Conservation (phyloP, 2,113 vertebrate species). For the Cephalophus harveyi region DNA sequence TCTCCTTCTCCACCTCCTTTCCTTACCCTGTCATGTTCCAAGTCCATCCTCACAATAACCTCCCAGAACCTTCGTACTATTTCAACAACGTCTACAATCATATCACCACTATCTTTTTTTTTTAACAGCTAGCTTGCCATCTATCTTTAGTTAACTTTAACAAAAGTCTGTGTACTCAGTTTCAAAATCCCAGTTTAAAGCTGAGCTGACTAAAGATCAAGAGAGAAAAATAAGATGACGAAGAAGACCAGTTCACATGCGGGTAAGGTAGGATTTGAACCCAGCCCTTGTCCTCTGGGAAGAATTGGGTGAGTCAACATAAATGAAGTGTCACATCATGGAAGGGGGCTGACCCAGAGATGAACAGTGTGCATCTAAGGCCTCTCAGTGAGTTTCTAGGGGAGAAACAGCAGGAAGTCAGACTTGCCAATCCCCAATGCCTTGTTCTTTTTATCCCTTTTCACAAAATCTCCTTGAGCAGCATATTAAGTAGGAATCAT, state of each 20-base stretch:
- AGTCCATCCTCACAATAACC: background rate
- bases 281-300: background rate
- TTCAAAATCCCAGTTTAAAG: background rate
- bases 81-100: background rate
- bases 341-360: background rate
- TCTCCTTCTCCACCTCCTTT: background rate
- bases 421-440: no score
- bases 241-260: background rate
- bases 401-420: background rate
- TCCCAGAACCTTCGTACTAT: background rate
- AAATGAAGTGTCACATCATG: background rate
- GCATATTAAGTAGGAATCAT: background rate
- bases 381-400: background rate
- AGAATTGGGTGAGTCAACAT: background rate
- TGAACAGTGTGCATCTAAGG: accelerated
- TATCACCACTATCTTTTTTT: background rate
- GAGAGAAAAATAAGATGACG: background rate
- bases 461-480: background rate
- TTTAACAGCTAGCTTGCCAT: background rate
- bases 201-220: background rate
- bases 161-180: background rate
- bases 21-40: background rate
- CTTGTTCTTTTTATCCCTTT: background rate
- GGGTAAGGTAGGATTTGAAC: background rate
- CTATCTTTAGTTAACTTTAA: background rate